Evolutionary conservation across 2,113 vertebrate genomes (phyloP), one percentile per base, ranked within the genome.

Genomic region (Amphilophus citrinellus): DNA sequence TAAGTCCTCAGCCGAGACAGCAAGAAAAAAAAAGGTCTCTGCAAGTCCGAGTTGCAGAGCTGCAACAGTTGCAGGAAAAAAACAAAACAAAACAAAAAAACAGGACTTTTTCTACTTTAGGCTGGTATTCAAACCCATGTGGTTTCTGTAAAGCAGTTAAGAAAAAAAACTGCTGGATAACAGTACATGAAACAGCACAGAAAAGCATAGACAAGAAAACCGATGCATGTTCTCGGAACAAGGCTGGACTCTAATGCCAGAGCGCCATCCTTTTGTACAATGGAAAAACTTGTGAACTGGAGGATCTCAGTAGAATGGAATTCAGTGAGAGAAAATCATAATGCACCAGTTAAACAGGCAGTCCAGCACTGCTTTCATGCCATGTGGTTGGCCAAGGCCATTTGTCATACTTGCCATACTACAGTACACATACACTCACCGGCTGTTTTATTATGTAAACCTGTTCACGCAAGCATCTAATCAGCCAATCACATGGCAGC

Each of bases 61-160:
- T 65, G 27, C 13, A 80, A 61, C 79, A 68, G 47, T 50, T 61
- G 58, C 66, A 76, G 61, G 17, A 78, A 85, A 71, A 68, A 32
- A 1, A 4, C 3, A 18, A 47, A 77, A 76, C 81, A 71, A 68
- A 53, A 1, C 1, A 6, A 18, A 66, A 82, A 79, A 59, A 39
- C 5, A 18, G 24, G 61, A 37, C 10, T 76, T 71, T 77, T 75
- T 77, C 39, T 62, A 35, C 35, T 79, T 82, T 83, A 53, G 42
- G 32, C 75, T 62, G 57, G 62, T 79, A 39, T 80, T 87, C 65
- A 76, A 56, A 63, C 77, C 92, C 93, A 93, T 93, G 89, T 91
- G 93, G 80, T 90, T 93, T 85, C 57, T 87, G 71, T 90, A 58
- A 92, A 77, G 30, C 79, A 35, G 8, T 85, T 84, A 20, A 15